These are phyloP conservation scores for Mythimna lalbum DNA, from an alignment of 2,888 invertebrate species.

Conservation along the genomic window DNA sequence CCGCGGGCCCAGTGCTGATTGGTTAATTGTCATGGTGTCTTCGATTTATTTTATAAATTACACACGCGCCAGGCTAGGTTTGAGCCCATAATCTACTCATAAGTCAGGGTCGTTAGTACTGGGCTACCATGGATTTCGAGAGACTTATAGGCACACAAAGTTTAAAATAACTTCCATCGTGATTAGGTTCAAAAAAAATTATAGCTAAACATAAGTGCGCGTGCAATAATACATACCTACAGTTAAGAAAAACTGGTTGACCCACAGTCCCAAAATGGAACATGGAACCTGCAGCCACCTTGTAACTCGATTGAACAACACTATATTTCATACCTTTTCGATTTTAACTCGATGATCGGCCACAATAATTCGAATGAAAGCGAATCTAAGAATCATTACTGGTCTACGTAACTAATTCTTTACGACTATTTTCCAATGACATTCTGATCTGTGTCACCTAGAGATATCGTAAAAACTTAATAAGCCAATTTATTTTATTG, in stretches of 20 bases:
- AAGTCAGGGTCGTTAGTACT: too few relatives aligned
- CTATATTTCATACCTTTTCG: constrained; percentile 42
- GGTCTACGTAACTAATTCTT: constrained; percentile 39
- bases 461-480: constrained; percentile 33
- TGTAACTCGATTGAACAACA: constrained; percentile 38
- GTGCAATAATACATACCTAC: neutral
- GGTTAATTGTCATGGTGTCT: too few relatives aligned
- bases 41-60: too few relatives aligned
- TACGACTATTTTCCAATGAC: constrained; percentile 45
- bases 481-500: constrained; percentile 24
- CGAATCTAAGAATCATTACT: constrained; percentile 51
- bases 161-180: neutral
- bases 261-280: constrained; percentile 43
- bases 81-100: too few relatives aligned
- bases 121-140: too few relatives aligned
- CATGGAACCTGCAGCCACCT: constrained; percentile 42
- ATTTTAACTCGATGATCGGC: constrained; percentile 48
- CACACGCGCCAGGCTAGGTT: too few relatives aligned
- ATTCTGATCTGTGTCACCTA: constrained; percentile 34
- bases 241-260: constrained; percentile 54
- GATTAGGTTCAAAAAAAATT: neutral
- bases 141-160: neutral
- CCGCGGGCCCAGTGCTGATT: too few relatives aligned
- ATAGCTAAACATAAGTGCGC: neutral
- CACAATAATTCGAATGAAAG: constrained; percentile 52